Percentiles rank a stretch among this genome's conserved stretches.
phyloP scores from a whole-genome alignment of 1,140 invertebrate species.

The Drosophila navojoa region DNA sequence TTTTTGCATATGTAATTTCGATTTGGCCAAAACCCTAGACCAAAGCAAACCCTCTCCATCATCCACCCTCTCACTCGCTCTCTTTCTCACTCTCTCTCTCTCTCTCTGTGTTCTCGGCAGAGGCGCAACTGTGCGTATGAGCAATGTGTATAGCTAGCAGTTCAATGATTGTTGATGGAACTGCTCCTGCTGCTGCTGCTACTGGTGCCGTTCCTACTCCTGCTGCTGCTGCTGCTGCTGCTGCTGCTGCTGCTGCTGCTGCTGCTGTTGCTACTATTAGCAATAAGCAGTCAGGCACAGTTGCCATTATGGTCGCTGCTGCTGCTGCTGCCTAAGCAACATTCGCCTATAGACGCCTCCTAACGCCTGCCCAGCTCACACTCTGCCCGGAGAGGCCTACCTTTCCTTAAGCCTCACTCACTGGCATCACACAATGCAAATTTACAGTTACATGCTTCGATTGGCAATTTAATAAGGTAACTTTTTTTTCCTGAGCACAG shows the following conservation, averaged over 20 bases:
- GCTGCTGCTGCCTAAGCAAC: constrained; percentile 59
- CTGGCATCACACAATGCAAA: constrained; percentile 73
- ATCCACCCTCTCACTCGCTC: neutral
- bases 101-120: constrained; percentile 12
- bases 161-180: constrained; percentile 19
- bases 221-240: neutral
- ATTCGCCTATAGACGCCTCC: constrained; percentile 30
- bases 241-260: constrained; percentile 18
- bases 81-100: no score
- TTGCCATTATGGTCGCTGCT: constrained; percentile 43
- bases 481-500: constrained; percentile 51
- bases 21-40: constrained; percentile 38
- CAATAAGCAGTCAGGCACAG: constrained; percentile 40
- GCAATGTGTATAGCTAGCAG: constrained; percentile 51
- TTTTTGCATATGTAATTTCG: constrained; percentile 82
- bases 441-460: constrained; percentile 82
- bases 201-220: no score
- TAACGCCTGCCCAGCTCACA: no score
- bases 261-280: constrained; percentile 40
- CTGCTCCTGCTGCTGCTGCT: constrained; percentile 13
- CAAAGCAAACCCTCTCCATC: neutral
- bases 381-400: no score
- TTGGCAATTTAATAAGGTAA: constrained; percentile 83
- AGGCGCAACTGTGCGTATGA: constrained; percentile 77
- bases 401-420: constrained; percentile 19